A percentile compares a stretch with the other conserved stretches of the same genome.
phyloP scores from a whole-genome alignment of 2,888 invertebrate genomes.

The Sphaerophoria rueppellii region DNA sequence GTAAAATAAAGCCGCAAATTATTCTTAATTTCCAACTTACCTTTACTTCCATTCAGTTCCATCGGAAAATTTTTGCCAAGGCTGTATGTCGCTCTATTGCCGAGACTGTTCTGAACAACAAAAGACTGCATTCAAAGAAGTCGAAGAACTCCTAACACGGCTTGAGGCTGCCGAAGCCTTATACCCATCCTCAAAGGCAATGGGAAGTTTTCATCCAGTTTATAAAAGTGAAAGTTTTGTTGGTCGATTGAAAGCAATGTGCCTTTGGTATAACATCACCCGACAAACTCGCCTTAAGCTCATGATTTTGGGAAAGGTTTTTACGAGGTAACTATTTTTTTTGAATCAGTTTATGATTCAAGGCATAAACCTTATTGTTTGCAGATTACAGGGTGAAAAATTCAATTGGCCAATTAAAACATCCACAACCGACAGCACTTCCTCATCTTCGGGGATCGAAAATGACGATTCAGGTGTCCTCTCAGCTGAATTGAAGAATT shows the following conservation, averaged over 20 bases:
- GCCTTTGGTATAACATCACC: slow-evolving; percentile 95
- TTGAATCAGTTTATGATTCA: neutral
- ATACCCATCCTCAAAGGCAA: slow-evolving; percentile 92
- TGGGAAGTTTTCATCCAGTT: slow-evolving; percentile 88
- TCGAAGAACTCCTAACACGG: slow-evolving; percentile 87
- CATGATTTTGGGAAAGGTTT: slow-evolving; percentile 87
- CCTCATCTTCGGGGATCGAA: slow-evolving; percentile 80
- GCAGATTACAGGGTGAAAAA: slow-evolving; percentile 80
- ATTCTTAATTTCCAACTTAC: neutral
- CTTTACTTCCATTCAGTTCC: slow-evolving; percentile 74
- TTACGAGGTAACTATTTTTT: slow-evolving; percentile 80
- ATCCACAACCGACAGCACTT: slow-evolving; percentile 78
- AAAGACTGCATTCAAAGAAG: slow-evolving; percentile 88
- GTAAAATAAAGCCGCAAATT: slow-evolving; percentile 53
- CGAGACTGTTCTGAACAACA: slow-evolving; percentile 87
- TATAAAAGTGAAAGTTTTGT: slow-evolving; percentile 81
- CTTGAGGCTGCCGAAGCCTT: slow-evolving; percentile 90
- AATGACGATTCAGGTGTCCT: slow-evolving; percentile 80
- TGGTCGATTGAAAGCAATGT: slow-evolving; percentile 87
- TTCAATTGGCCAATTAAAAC: slow-evolving; percentile 82
- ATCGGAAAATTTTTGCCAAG: slow-evolving; percentile 82
- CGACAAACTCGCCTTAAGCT: slow-evolving; percentile 92
- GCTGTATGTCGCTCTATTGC: slow-evolving; percentile 90
- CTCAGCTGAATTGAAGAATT: slow-evolving; percentile 78
- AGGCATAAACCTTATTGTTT: slow-evolving; percentile 7